phyloP scores from a whole-genome alignment of 2,113 vertebrate species.

The Isurus oxyrinchus region DNA sequence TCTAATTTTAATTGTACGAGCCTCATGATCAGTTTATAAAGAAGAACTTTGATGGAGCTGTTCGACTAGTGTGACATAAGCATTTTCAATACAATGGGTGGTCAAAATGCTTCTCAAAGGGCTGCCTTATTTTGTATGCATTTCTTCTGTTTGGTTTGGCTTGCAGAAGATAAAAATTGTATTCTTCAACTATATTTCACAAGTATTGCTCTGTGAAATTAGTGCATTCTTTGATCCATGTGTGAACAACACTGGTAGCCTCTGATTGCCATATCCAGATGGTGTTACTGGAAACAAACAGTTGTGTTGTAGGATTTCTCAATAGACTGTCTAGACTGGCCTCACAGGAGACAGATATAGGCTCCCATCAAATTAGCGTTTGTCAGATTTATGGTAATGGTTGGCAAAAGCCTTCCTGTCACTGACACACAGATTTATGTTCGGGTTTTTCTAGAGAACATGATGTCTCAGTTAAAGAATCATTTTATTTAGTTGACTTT shows the following conservation, averaged over 20 bases:
- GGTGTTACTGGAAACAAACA: slow-evolving; percentile 94
- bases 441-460: slow-evolving; percentile 34
- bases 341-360: slow-evolving; percentile 99
- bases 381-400: slow-evolving; percentile 99
- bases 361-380: slow-evolving; percentile 99
- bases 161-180: slow-evolving; percentile 26
- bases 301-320: slow-evolving; percentile 91
- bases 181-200: slow-evolving; percentile 32
- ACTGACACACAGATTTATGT: slow-evolving; percentile 95
- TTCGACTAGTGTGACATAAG: slow-evolving; percentile 71
- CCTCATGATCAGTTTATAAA: slow-evolving; percentile 68
- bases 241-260: slow-evolving; percentile 83
- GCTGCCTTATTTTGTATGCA: slow-evolving; percentile 71
- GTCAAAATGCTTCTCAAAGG: slow-evolving; percentile 66
- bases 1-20: slow-evolving; percentile 57
- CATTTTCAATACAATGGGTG: slow-evolving; percentile 75
- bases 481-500: slow-evolving; percentile 34
- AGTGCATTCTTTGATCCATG: slow-evolving; percentile 77
- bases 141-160: slow-evolving; percentile 47
- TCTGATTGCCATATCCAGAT: slow-evolving; percentile 97
- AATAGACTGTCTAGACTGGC: slow-evolving; percentile 99
- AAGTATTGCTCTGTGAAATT: slow-evolving; percentile 53
- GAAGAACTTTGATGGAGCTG: slow-evolving; percentile 66
- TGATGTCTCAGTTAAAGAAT: slow-evolving; percentile 35
- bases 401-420: slow-evolving; percentile 96